Conservation (phyloP, 1,140 invertebrate genomes). For the Eriosoma lanigerum region DNA sequence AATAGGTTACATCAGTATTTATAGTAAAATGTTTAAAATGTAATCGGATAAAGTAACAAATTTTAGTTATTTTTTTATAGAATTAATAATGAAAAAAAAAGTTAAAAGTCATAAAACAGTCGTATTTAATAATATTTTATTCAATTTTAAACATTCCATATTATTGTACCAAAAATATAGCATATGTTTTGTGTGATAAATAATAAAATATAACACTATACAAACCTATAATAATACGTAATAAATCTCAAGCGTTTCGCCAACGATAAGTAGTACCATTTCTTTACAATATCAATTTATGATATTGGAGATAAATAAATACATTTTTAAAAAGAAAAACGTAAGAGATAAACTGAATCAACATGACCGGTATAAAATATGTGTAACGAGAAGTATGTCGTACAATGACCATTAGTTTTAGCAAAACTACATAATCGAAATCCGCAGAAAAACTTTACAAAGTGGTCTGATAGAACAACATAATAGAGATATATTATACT, state of each 20-base stretch:
- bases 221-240: neutral
- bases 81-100: too few species aligned
- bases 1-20: too few species aligned
- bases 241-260: conserved; percentile 13
- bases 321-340: neutral
- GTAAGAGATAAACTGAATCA: neutral
- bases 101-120: too few species aligned
- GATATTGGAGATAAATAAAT: too few species aligned
- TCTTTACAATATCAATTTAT: conserved; percentile 17
- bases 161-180: neutral
- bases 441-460: neutral
- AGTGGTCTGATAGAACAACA: neutral
- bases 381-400: neutral
- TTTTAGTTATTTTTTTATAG: too few species aligned
- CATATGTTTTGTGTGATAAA: neutral
- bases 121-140: too few species aligned
- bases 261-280: conserved; percentile 1
- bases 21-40: too few species aligned
- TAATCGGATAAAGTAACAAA: too few species aligned
- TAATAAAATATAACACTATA: conserved; percentile 10
- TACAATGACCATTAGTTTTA: neutral
- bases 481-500: neutral
- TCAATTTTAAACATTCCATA: too few species aligned
- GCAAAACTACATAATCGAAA: too few species aligned
- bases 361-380: neutral